phyloP scores from a whole-genome alignment of 1,140 invertebrate species.

The Leptopilina clavipes region DNA sequence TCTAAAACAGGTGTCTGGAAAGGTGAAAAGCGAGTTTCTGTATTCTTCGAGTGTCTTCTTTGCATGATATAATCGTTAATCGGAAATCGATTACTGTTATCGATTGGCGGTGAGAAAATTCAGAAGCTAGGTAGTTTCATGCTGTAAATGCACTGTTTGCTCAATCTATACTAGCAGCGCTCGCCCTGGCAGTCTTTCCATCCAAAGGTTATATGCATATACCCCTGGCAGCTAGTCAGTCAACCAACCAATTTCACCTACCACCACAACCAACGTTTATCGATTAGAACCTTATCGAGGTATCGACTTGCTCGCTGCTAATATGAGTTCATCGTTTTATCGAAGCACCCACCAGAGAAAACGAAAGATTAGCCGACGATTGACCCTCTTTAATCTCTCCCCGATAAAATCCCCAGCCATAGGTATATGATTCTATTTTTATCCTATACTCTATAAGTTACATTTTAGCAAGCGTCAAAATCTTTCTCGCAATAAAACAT shows the following conservation, averaged over 20 bases:
- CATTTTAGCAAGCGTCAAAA: too few species aligned
- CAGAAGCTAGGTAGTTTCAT: conserved; percentile 11
- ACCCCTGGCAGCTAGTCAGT: conserved; percentile 21
- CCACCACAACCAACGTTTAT: neutral
- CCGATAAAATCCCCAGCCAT: neutral
- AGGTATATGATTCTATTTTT: neutral
- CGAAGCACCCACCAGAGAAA: neutral
- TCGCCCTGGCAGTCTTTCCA: conserved; percentile 13
- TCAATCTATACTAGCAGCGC: conserved; percentile 28
- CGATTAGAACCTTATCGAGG: conserved; percentile 40
- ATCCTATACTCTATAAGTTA: neutral
- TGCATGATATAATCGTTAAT: conserved; percentile 8
- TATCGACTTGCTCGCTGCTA: conserved; percentile 30
- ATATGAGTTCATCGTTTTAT: conserved; percentile 33
- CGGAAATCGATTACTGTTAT: conserved; percentile 13
- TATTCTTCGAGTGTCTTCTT: neutral
- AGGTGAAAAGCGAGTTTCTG: neutral
- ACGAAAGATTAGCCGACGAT: conserved; percentile 23
- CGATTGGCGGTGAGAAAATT: conserved; percentile 1
- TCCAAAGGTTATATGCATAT: neutral
- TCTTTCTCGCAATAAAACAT: too few species aligned
- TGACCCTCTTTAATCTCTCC: conserved; percentile 22
- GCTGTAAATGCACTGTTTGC: conserved; percentile 36
- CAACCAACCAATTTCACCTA: neutral
- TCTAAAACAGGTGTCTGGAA: conserved; percentile 9